Percentiles rank a stretch among this genome's conserved stretches.
Conservation (phyloP, 2,888 invertebrate species). For the Anthoptus insignis region DNA sequence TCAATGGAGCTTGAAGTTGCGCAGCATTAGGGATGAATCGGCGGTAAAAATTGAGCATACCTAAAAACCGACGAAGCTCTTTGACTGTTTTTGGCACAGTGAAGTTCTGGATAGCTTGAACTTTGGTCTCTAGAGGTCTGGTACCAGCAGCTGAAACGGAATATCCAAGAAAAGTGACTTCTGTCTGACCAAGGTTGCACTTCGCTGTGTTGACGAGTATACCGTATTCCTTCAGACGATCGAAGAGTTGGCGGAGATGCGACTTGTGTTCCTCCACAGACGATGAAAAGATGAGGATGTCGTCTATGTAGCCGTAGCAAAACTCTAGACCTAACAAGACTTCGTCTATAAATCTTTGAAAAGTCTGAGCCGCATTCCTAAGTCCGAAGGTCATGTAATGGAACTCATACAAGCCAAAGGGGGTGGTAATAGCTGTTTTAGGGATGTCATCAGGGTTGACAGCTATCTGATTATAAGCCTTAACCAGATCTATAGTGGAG, state of each 20-base stretch:
- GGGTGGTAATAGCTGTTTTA: neutral
- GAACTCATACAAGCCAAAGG: neutral
- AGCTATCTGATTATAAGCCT: neutral
- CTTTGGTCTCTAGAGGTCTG: neutral
- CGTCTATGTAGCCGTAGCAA: neutral
- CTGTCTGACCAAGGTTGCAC: conserved; percentile 27
- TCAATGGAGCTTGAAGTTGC: conserved; percentile 14
- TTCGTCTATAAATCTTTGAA: conserved; percentile 55
- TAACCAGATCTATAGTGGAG: neutral
- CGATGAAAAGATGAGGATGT: neutral
- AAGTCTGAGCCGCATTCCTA: conserved; percentile 62
- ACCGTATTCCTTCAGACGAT: conserved; percentile 36
- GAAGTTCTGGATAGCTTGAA: neutral
- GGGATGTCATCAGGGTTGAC: neutral
- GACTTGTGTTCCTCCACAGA: neutral
- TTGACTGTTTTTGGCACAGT: neutral
- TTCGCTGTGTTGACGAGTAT: conserved; percentile 34
- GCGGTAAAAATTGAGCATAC: conserved; percentile 48
- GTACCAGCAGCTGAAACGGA: conserved; percentile 32
- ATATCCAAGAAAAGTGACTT: conserved; percentile 44
- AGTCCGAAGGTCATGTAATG: conserved; percentile 60
- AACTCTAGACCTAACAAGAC: neutral
- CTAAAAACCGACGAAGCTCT: conserved; percentile 44
- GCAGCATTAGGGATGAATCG: conserved; percentile 58
- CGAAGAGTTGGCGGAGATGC: conserved; percentile 30